phyloP scores from a whole-genome alignment of 2,113 vertebrate species.

The Leiothrix lutea region DNA sequence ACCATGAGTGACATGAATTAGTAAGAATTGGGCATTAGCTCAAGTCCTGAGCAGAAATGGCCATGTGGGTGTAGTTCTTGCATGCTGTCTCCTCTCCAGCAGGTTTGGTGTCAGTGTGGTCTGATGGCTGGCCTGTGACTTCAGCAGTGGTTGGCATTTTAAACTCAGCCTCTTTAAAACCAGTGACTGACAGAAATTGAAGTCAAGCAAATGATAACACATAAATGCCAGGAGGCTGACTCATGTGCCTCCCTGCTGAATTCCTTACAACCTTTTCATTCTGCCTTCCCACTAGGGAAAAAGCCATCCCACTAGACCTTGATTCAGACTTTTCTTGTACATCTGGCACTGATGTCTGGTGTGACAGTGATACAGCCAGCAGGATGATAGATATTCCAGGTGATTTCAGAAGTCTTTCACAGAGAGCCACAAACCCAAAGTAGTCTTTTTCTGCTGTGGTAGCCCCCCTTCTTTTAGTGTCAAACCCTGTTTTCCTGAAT shows the following conservation, averaged over 20 bases:
- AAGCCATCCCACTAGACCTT: neutral
- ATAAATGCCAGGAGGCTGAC: neutral
- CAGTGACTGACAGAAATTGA: neutral
- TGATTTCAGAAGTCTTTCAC: neutral
- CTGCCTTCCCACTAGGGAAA: neutral
- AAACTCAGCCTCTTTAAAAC: neutral
- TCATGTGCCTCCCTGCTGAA: neutral
- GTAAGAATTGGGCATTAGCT: neutral
- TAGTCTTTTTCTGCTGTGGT: neutral
- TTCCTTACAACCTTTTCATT: neutral
- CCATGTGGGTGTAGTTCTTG: neutral
- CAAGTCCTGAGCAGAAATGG: neutral
- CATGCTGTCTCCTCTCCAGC: neutral
- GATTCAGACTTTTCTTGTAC: neutral
- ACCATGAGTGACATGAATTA: neutral
- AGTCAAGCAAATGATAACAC: neutral
- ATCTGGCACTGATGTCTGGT: neutral
- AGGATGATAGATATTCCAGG: neutral
- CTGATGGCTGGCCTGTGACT: neutral
- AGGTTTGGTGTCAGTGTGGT: neutral
- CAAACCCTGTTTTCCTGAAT: fast-evolving
- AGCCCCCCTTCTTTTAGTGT: neutral
- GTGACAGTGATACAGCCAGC: neutral
- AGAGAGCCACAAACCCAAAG: neutral
- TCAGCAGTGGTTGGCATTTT: neutral